phyloP scores from a whole-genome alignment of 2,888 invertebrate genomes.

The Tinea pellionella region DNA sequence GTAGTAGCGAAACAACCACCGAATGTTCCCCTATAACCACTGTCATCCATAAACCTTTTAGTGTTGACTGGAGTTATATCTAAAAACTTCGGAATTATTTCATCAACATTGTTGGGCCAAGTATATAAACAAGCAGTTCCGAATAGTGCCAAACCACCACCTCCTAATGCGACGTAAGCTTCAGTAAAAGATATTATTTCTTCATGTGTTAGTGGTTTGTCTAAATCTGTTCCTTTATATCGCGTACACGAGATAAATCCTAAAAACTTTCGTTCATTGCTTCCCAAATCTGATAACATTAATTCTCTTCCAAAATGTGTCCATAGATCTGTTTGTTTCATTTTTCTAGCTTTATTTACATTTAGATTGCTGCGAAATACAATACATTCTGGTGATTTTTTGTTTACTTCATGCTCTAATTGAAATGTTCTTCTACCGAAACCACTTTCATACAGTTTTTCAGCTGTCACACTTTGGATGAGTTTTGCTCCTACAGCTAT shows the following conservation, averaged over 20 bases:
- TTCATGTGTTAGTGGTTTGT: slow-evolving; percentile 74
- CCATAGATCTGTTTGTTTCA: slow-evolving; percentile 87
- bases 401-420: slow-evolving; percentile 74
- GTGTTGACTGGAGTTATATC: slow-evolving; percentile 75
- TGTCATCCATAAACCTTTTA: slow-evolving; percentile 86
- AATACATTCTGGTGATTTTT: slow-evolving; percentile 72
- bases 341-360: slow-evolving; percentile 75
- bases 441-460: slow-evolving; percentile 85
- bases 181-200: slow-evolving; percentile 77
- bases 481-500: slow-evolving; percentile 83
- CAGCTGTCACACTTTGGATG: slow-evolving; percentile 87
- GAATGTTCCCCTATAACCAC: slow-evolving; percentile 87
- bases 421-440: slow-evolving; percentile 85
- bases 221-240: slow-evolving; percentile 74
- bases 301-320: slow-evolving; percentile 86
- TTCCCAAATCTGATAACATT: slow-evolving; percentile 75
- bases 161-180: slow-evolving; percentile 91
- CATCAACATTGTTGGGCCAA: slow-evolving; percentile 81
- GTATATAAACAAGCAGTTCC: slow-evolving; percentile 91
- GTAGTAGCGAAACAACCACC: slow-evolving; percentile 92
- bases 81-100: slow-evolving; percentile 70
- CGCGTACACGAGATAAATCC: slow-evolving; percentile 90
- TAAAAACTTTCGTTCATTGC: slow-evolving; percentile 83
- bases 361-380: slow-evolving; percentile 79
- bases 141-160: slow-evolving; percentile 91